A percentile compares a stretch with the other conserved stretches of the same genome.
Conservation (phyloP, 2,888 invertebrate species). For the Pristionchus maxplancki region DNA sequence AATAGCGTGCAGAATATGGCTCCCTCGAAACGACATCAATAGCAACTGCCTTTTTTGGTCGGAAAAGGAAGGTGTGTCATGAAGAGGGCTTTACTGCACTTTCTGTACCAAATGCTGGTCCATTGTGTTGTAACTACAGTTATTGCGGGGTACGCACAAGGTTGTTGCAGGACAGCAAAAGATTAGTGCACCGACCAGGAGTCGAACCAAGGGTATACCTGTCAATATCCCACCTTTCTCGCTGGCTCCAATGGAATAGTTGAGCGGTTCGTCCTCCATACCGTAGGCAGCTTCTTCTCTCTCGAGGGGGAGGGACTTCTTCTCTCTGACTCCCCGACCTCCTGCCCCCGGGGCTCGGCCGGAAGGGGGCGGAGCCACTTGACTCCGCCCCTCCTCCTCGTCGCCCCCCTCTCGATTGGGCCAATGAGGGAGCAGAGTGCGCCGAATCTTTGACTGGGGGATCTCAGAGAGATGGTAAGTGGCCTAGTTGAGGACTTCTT, state of each 20-base stretch:
- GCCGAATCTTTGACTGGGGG: conserved; percentile 9
- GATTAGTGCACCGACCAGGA: no score
- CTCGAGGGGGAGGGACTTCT: not conserved
- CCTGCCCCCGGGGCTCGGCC: not conserved
- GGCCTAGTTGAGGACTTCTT: not conserved
- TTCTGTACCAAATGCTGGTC: no score
- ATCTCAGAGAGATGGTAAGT: conserved; percentile 38
- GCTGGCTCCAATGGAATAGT: conserved; percentile 33
- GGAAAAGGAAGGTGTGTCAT: no score
- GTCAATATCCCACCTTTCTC: not conserved
- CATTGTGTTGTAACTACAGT: no score
- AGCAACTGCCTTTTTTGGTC: no score
- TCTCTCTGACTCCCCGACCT: not conserved
- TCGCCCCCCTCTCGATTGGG: not conserved
- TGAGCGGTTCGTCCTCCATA: conserved; percentile 50
- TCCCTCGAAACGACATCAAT: no score
- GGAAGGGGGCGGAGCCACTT: conserved; percentile 11
- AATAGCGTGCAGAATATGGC: no score
- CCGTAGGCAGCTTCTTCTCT: not conserved
- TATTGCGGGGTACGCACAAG: no score
- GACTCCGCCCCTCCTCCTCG: conserved; percentile 1
- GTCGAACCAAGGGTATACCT: no score
- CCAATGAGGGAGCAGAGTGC: conserved; percentile 13
- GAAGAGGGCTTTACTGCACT: no score
- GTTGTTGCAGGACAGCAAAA: no score